phyloP scores from a whole-genome alignment of 2,797 vertebrate genomes.

The Molossus molossus region DNA sequence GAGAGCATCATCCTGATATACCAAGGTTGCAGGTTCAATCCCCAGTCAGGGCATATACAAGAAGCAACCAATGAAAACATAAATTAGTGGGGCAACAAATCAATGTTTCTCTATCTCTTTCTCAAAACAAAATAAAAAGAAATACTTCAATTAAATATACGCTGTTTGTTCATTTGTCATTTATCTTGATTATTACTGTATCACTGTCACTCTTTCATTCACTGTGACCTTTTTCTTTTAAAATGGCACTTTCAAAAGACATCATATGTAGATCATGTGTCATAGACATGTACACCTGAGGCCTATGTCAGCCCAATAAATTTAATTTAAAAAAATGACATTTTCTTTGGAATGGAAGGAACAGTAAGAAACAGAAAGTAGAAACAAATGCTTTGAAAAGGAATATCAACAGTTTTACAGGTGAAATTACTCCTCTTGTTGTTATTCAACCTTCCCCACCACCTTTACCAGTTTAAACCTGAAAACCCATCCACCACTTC shows the following conservation, averaged over 20 bases:
- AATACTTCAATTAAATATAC: neutral
- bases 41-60: neutral
- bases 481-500: neutral
- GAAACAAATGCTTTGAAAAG: slow-evolving; percentile 36
- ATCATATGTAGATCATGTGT: neutral
- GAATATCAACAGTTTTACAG: neutral
- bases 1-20: neutral
- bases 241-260: neutral
- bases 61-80: neutral
- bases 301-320: neutral
- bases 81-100: neutral
- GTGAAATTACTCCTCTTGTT: neutral
- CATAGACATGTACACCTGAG: neutral
- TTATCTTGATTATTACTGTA: neutral
- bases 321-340: neutral
- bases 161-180: neutral
- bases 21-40: neutral
- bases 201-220: neutral
- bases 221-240: neutral
- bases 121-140: neutral
- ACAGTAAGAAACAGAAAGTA: slow-evolving; percentile 45
- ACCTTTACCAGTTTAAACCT: neutral
- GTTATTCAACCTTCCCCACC: neutral
- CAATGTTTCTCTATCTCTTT: neutral
- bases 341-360: slow-evolving; percentile 73